Evolutionary conservation across 2,888 invertebrate species (phyloP).

Genomic region (Leptinotarsa haldemani): DNA sequence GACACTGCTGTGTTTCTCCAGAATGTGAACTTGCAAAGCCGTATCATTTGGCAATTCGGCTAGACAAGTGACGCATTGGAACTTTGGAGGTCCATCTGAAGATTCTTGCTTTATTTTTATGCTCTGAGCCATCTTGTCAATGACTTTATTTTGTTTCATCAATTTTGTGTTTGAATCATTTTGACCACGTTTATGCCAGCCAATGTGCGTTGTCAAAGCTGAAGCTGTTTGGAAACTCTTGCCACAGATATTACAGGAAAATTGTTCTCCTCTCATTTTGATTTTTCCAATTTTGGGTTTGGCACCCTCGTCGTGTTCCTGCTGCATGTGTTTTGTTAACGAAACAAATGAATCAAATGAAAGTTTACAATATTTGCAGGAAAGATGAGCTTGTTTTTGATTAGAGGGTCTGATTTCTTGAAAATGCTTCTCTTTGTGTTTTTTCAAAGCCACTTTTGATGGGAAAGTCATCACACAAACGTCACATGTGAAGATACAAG

Average conservation of each 20-base stretch:
- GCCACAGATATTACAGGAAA: conserved; percentile 74
- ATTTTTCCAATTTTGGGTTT: conserved; percentile 44
- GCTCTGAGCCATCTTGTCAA: conserved; percentile 25
- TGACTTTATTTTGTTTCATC: conserved; percentile 38
- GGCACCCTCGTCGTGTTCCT: conserved; percentile 55
- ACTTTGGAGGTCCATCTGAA: conserved; percentile 53
- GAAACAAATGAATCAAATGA: conserved; percentile 52
- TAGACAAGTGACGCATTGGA: conserved; percentile 57
- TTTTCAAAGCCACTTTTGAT: conserved; percentile 61
- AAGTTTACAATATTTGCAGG: conserved; percentile 62
- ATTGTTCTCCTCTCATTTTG: conserved; percentile 51
- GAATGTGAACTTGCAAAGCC: conserved; percentile 61
- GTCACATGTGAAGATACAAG: conserved; percentile 61
- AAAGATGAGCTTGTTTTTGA: conserved; percentile 41
- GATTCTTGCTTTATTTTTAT: conserved; percentile 44
- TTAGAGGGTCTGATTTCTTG: conserved; percentile 39
- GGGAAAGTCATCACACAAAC: conserved; percentile 65
- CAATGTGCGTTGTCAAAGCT: conserved; percentile 73
- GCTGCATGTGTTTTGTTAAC: conserved; percentile 59
- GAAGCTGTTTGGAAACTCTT: conserved; percentile 72
- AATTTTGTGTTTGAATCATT: conserved; percentile 60
- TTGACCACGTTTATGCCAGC: conserved; percentile 70
- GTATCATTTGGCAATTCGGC: conserved; percentile 59
- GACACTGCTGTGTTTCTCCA: conserved; percentile 62
- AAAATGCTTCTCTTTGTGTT: conserved; percentile 62